Base-by-base conservation (phyloP, 2,888 invertebrate species). In the Euplagia quadripunctaria region DNA sequence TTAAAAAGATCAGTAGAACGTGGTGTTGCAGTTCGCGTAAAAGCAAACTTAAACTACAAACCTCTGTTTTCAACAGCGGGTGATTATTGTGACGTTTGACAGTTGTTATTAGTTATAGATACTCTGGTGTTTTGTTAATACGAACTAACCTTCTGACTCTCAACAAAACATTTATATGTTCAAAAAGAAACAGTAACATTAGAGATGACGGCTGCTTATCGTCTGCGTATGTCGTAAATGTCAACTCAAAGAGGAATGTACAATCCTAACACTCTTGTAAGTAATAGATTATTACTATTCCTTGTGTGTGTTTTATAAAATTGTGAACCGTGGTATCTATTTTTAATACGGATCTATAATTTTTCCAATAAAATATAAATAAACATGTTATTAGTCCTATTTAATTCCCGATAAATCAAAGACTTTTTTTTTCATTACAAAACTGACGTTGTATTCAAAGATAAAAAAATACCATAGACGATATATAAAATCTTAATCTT, bases 191-290 rank as follows among this genome's bases (percentile, higher is more conserved):
- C 49, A 63, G n/a, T 51, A 70, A 64, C 51, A 64, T 70, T 42
- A 64, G 64, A 42, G 17, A 70, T 31, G 64, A 64, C 64, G 46
- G 64, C 51, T 70, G 70, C 52, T 51, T 70, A 70, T 70, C 64
- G 70, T 70, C 64, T 52, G 64, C 41, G 52, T 42, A 8, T 11
- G 51, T 64, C 63, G 64, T 70, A 70, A 70, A 70, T 52, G 64
- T 70, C 64, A 70, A 52, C 61, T 20, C 31, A 63, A 69, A 63
- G 61, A 17, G 55, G 20, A 20, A n/a, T 46, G 46, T 61, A 31
- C 61, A 6, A 14, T 61, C 31, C 14, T 61, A 61, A 61, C 31
- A 31, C 14, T 61, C 31, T 31, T 61, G 31, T 31, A 61, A 61
- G 7, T 61, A 61, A 61, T n/a, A 31, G 9, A n/a, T n/a, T n/a